Base-by-base conservation (phyloP, 1,140 invertebrate genomes). In the Lasioglossum baleicum region DNA sequence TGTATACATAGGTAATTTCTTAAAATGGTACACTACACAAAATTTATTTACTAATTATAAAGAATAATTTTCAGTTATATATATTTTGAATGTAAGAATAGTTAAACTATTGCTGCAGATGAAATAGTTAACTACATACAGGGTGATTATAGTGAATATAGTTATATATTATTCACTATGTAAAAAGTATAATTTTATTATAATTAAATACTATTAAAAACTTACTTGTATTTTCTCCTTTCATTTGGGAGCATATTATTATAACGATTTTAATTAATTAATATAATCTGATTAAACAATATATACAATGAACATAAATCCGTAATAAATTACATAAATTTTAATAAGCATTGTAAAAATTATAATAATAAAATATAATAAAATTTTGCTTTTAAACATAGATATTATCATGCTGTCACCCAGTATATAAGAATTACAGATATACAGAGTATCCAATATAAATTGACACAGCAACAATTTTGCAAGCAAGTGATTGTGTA, bases 391-490 rank as follows among this genome's bases (percentile, higher is more conserved):
- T 58, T 69, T 13, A 60, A 66, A 77, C n/a, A 48, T 42, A 71
- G n/a, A 31, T 78, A 64, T 78, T 64, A 78, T 77, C 26, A 26
- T 78, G 40, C 31, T 78, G 68, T 72, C 69, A 78, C 17, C 11
- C 60, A 65, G 69, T 72, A 64, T 71, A 77, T 63, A 64, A 51
- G 31, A 53, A 44, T 60, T 56, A n/a, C n/a, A n/a, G n/a, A n/a
- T n/a, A n/a, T n/a, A n/a, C n/a, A n/a, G n/a, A 15, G 22, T 61
- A 3, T 60, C 20, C 20, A 69, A 61, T 15, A 42, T 5, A n/a
- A n/a, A n/a, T n/a, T n/a, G n/a, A n/a, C n/a, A n/a, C n/a, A n/a
- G n/a, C n/a, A n/a, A n/a, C n/a, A n/a, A n/a, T n/a, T n/a, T n/a
- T n/a, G n/a, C n/a, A n/a, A n/a, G n/a, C n/a, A n/a, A n/a, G n/a